Base-by-base conservation (phyloP, 1,140 invertebrate genomes). In the Hylyphantes graminicola region DNA sequence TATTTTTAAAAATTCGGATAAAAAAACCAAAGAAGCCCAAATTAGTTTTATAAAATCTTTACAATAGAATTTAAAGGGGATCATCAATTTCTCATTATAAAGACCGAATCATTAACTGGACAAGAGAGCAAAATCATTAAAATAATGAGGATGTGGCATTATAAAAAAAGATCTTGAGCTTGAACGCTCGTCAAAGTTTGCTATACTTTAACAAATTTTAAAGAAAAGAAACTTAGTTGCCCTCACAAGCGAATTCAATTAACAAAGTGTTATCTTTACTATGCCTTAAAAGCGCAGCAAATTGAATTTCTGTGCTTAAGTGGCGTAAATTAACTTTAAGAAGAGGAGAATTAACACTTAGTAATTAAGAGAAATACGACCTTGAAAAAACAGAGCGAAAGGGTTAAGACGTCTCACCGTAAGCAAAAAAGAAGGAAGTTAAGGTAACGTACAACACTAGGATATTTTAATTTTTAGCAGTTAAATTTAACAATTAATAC, bases 221-320 rank as follows among this genome's bases (percentile, higher is more conserved):
- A 77, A 64, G 68, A 80, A 82, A 82, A 65, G 80, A 74, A 74
- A 74, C 15, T 82, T 65, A 53, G 51, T 64, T 73, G 5, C 17
- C 9, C 48, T 74, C 70, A 82, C 70, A 74, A 82, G 79, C 73
- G 74, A 82, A 82, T 74, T 82, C 70, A 82, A 82, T 82, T 82
- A 82, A 75, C 68, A 73, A 82, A 82, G 80, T 82, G n/a, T 82
- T 82, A 82, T 82, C 80, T 65, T 74, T 55, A 19, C 48, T 54
- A 51, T 17, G n/a, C 50, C 50, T 73, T 74, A 55, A 70, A 64
- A 70, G 68, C 54, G 13, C 17, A 72, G 70, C 78, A 74, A 82
- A 82, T 75, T 82, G 73, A 82, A 82, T 82, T 82, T 70, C 72
- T 53, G 19, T 35, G 64, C 67, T 75, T 63, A 70, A 73, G 53